Evolutionary conservation across 35 echinoderm and acorn worm species (phyloP).

Genomic region (Stichopus chloronotus): DNA sequence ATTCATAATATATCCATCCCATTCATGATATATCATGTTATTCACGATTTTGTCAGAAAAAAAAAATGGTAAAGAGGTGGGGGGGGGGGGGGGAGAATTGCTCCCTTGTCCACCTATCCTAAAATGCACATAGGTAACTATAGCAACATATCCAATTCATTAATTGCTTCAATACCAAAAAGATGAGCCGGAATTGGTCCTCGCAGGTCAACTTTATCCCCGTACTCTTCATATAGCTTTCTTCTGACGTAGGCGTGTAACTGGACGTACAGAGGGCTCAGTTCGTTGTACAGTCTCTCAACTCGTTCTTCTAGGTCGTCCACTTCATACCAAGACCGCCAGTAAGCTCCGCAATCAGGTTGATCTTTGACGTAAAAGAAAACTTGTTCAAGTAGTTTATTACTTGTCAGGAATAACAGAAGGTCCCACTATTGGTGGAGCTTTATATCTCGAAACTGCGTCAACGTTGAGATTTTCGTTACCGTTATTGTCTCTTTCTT

Average conservation of each 20-base stretch:
- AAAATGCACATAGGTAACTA: no score
- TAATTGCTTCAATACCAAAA: conserved; percentile 57
- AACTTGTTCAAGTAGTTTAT: background rate
- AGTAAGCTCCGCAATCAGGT: conserved; percentile 72
- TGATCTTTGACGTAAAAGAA: conserved; percentile 35
- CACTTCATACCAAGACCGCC: conserved; percentile 74
- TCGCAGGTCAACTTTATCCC: conserved; percentile 58
- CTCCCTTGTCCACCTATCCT: no score
- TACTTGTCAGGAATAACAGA: background rate
- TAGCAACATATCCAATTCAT: no score
- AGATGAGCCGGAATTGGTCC: conserved; percentile 77
- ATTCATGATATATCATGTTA: no score
- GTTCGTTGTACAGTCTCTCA: conserved; percentile 45
- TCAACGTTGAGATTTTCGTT: no score
- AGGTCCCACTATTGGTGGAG: background rate
- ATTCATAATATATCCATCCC: no score
- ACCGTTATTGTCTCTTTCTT: no score
- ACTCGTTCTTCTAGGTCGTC: conserved; percentile 60
- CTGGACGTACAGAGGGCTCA: conserved; percentile 76
- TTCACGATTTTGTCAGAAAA: no score
- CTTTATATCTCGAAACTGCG: no score
- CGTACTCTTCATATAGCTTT: conserved; percentile 52
- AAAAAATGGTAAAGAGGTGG: no score
- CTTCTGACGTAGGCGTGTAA: conserved; percentile 87
- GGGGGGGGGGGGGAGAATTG: no score